Evolutionary conservation across 92 coral and sea anemone genomes (phyloP).

Genomic region (Meandrina meandrites): DNA sequence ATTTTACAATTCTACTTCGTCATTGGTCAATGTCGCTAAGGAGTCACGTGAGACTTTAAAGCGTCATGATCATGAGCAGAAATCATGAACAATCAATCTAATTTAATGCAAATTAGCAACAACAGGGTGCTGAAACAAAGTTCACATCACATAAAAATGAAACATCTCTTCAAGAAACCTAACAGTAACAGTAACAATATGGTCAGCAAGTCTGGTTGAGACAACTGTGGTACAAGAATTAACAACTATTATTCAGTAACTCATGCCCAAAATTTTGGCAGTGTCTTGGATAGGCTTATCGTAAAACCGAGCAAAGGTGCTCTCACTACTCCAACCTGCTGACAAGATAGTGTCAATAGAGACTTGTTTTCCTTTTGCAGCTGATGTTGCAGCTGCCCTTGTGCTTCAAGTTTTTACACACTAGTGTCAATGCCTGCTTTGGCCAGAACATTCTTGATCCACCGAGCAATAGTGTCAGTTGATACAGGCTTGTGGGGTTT

Average conservation of each 20-base stretch:
- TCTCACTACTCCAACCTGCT: constrained; percentile 48
- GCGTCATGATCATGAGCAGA: constrained; percentile 31
- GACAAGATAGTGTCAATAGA: constrained; percentile 57
- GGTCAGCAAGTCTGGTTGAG: background rate
- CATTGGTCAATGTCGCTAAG: no score
- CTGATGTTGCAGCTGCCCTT: constrained; percentile 65
- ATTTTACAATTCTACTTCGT: no score
- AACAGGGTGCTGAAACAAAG: constrained; percentile 15
- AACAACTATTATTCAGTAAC: background rate
- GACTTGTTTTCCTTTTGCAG: constrained; percentile 37
- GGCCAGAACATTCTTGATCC: constrained; percentile 42
- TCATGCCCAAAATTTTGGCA: constrained; percentile 20
- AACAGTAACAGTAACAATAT: background rate
- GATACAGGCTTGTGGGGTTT: constrained; percentile 58
- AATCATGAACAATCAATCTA: background rate
- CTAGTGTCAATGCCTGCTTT: constrained; percentile 58
- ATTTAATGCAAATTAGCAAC: constrained; percentile 1
- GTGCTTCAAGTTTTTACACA: constrained; percentile 56
- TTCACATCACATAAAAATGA: constrained; percentile 9
- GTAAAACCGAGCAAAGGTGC: constrained; percentile 60
- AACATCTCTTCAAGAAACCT: constrained; percentile 8
- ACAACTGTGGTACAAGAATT: background rate
- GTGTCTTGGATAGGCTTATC: constrained; percentile 27
- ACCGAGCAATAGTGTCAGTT: constrained; percentile 51
- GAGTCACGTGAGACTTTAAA: constrained; percentile 50